Conservation (phyloP, 1,140 invertebrate genomes). For the Bombus haemorrhoidalis region DNA sequence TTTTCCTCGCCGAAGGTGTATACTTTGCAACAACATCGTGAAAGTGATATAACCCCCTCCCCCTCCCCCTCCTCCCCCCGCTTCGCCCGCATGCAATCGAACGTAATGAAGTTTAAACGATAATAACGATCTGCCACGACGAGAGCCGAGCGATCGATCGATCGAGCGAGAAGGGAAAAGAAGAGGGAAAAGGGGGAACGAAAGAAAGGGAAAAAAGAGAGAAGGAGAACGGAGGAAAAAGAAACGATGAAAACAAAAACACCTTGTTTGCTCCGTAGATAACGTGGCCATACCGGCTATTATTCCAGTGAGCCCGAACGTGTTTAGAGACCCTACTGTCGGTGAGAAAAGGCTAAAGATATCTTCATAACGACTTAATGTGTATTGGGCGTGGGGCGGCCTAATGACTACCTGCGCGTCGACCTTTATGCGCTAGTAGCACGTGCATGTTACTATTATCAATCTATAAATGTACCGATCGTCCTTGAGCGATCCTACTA, state of each 20-base stretch:
- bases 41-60: constrained; percentile 23
- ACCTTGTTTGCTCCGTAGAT: constrained; percentile 46
- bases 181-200: not conserved
- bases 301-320: constrained; percentile 35
- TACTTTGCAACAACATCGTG: constrained; percentile 7
- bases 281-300: constrained; percentile 36
- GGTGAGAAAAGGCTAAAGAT: constrained; percentile 68
- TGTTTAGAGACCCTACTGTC: constrained; percentile 55
- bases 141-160: not conserved
- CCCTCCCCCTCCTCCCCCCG: too few relatives aligned
- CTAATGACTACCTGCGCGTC: constrained; percentile 72
- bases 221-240: not conserved
- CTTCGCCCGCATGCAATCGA: not conserved
- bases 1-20: not conserved
- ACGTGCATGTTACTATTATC: constrained; percentile 54
- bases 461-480: constrained; percentile 53
- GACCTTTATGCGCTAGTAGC: constrained; percentile 55
- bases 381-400: constrained; percentile 68
- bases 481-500: constrained; percentile 16
- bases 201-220: not conserved
- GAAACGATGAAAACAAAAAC: constrained; percentile 23
- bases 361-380: constrained; percentile 75
- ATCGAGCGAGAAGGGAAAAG: not conserved
- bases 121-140: not conserved
- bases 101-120: constrained; percentile 15